These are phyloP conservation scores for Gallirallus australis DNA, from an alignment of 2,797 vertebrate species.

Conservation along the genomic window DNA sequence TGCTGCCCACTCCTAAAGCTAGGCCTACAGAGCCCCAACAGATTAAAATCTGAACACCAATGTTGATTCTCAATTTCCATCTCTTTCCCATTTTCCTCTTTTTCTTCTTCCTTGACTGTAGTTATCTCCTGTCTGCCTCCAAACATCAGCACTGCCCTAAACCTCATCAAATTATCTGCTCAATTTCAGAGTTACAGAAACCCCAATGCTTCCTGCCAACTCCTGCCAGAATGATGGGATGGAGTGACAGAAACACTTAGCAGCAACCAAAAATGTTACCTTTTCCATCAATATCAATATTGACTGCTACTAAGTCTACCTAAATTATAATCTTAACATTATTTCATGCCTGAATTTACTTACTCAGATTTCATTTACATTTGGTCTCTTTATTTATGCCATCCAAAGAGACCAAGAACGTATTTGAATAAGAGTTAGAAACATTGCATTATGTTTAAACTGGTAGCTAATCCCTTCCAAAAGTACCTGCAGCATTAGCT, in stretches of 20 bases:
- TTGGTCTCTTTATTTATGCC: not conserved
- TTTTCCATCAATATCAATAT: not conserved
- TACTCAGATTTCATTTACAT: not conserved
- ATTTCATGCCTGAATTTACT: not conserved
- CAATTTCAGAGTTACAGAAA: not conserved
- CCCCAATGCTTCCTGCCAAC: not conserved
- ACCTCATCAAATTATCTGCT: not conserved
- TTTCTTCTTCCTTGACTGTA: not conserved
- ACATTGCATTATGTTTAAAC: constrained; percentile 1
- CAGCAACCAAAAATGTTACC: not conserved
- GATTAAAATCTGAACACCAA: not conserved
- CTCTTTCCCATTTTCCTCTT: not conserved
- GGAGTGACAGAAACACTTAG: not conserved
- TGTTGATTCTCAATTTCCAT: not conserved
- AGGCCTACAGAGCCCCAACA: not conserved
- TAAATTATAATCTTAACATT: not conserved
- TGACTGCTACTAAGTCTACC: not conserved
- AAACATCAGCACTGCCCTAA: not conserved
- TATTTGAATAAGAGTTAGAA: not conserved
- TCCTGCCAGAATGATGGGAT: not conserved
- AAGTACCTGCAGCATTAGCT: constrained; percentile 4
- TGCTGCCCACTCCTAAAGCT: not conserved
- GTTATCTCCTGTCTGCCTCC: not conserved
- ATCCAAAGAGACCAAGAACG: not conserved
- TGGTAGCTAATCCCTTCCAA: constrained; percentile 16